These are phyloP conservation scores for Lordiphosa fenestrarum DNA, from an alignment of 2,888 invertebrate species.

Conservation along the genomic window DNA sequence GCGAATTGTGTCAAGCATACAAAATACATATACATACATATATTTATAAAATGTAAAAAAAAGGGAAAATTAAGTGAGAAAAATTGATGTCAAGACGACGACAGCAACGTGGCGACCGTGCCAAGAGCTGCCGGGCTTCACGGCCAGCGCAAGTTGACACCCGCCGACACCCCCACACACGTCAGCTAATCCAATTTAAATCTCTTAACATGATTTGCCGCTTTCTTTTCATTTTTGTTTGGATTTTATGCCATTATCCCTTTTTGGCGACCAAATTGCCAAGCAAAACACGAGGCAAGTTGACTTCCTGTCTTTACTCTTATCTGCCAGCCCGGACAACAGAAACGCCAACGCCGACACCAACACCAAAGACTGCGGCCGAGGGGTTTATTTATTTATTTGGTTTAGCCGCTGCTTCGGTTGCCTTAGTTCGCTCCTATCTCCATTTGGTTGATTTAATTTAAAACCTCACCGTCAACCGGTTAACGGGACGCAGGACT, in stretches of 20 bases:
- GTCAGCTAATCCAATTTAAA: constrained; percentile 76
- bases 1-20: constrained; percentile 69
- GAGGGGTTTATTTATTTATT: constrained; percentile 74
- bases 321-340: constrained; percentile 43
- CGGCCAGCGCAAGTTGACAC: constrained; percentile 49
- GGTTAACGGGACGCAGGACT: constrained; percentile 18
- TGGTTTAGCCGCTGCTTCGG: constrained; percentile 53
- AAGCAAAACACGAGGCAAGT: constrained; percentile 55
- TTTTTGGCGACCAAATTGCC: constrained; percentile 53
- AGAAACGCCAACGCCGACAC: constrained; percentile 33
- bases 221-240: constrained; percentile 72
- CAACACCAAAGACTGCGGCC: constrained; percentile 56
- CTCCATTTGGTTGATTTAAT: constrained; percentile 71
- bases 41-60: constrained; percentile 10
- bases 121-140: constrained; percentile 16
- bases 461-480: constrained; percentile 56
- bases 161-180: constrained; percentile 38
- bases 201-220: constrained; percentile 77
- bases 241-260: constrained; percentile 74
- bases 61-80: constrained; percentile 54
- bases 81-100: constrained; percentile 68
- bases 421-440: constrained; percentile 51
- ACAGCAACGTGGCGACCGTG: constrained; percentile 15
- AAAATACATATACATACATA: constrained; percentile 42
- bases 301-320: constrained; percentile 67